Evolutionary conservation across 2,888 invertebrate species (phyloP).

Genomic region (Argyresthia albistria): DNA sequence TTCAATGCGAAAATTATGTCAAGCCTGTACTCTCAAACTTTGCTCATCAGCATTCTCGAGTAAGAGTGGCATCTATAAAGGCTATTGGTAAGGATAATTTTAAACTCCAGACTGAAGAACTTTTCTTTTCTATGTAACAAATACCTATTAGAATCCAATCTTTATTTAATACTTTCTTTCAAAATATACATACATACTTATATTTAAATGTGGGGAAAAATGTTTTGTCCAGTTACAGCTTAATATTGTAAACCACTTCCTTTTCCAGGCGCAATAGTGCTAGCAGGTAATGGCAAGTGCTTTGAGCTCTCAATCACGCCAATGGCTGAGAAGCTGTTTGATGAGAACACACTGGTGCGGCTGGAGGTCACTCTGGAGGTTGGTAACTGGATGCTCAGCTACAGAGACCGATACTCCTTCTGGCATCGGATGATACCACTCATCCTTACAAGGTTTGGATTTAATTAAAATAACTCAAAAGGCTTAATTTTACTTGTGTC

Average conservation of each 20-base stretch:
- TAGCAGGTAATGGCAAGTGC: slow-evolving; percentile 79
- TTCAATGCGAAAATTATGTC: slow-evolving; percentile 80
- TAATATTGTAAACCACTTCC: too few species aligned
- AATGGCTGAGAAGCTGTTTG: slow-evolving; percentile 91
- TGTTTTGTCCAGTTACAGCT: too few species aligned
- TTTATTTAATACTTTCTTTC: too few species aligned
- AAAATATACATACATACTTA: too few species aligned
- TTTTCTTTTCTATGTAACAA: too few species aligned
- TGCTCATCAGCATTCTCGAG: slow-evolving; percentile 87
- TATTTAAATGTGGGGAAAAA: too few species aligned
- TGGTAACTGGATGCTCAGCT: slow-evolving; percentile 82
- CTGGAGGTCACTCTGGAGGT: slow-evolving; percentile 83
- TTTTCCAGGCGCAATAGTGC: slow-evolving; percentile 67
- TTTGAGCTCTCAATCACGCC: slow-evolving; percentile 82
- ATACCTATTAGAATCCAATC: too few species aligned
- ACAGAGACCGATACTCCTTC: slow-evolving; percentile 91
- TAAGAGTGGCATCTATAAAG: slow-evolving; percentile 81
- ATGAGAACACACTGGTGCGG: slow-evolving; percentile 85
- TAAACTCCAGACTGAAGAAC: not conserved
- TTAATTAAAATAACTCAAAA: too few species aligned
- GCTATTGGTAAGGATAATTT: slow-evolving; percentile 76
- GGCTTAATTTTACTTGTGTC: too few species aligned
- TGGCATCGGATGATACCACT: slow-evolving; percentile 90
- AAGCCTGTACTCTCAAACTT: slow-evolving; percentile 82
- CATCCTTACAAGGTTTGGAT: slow-evolving; percentile 82